phyloP scores from a whole-genome alignment of 2,113 vertebrate genomes.

The Bubo bubo region DNA sequence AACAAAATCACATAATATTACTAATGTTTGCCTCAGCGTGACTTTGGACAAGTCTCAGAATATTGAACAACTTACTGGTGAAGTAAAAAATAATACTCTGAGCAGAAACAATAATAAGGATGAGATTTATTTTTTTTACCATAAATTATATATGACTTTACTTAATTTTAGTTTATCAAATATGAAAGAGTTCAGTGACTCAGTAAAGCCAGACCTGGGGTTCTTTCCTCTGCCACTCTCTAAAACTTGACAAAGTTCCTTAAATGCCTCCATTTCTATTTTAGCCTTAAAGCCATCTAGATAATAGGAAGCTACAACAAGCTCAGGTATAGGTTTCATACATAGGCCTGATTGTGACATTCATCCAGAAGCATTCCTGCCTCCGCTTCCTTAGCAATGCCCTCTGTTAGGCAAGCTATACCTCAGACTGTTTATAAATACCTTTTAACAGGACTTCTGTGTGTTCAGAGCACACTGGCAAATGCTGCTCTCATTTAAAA shows the following conservation, averaged over 20 bases:
- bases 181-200: not conserved
- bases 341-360: not conserved
- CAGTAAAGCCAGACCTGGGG: not conserved
- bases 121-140: not conserved
- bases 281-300: not conserved
- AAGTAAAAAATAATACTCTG: not conserved
- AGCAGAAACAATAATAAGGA: not conserved
- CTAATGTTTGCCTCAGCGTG: not conserved
- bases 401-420: not conserved
- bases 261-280: not conserved
- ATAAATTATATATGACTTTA: not conserved
- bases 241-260: not conserved
- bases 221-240: not conserved
- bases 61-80: not conserved
- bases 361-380: not conserved
- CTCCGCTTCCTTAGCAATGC: not conserved
- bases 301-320: not conserved
- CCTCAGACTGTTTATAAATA: not conserved
- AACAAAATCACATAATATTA: not conserved
- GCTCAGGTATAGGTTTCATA: not conserved
- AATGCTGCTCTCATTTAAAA: not conserved
- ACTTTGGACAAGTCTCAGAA: not conserved
- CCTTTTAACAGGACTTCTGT: not conserved
- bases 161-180: not conserved
- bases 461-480: not conserved